Base-by-base conservation (phyloP, 2,113 vertebrate genomes). In the Scophthalmus maximus region DNA sequence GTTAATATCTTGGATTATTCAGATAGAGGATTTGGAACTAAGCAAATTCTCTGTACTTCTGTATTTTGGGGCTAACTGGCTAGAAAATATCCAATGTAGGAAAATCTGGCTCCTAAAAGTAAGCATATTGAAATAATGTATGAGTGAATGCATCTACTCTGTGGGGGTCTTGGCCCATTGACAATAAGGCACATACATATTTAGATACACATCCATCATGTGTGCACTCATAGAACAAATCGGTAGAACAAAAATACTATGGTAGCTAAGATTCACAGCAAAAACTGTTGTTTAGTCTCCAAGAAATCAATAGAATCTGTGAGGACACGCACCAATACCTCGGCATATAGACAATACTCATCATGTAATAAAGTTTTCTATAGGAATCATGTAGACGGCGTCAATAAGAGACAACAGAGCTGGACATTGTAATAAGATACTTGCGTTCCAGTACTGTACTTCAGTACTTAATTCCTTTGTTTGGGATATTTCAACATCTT, bases 1-100 rank as follows among this genome's bases (percentile, higher is more conserved):
- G 42, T 36, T 61, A 63, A 73, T 36, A 29, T 36, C 8, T 73
- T 70, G 46, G 26, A 40, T 63, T 23, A 40, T 11, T 56, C 32
- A 30, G 27, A 53, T 3, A 23, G n/a, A 55, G 8, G n/a, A 44
- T 66, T 52, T 66, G 23, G n/a, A 70, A 62, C 15, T 5, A 61
- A 70, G 15, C 5, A 2, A 38, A 9, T 17, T 47, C 3, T 55
- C 17, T 38, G 30, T 4, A 40, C 14, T 3, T 3, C n/a, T n/a
- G n/a, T n/a, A n/a, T n/a, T n/a, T n/a, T n/a, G n/a, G 2, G 30
- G 30, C 7, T 10, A 12, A 11, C 20, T 25, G 60, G 47, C 56
- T 72, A 47, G 14, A 69, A 47, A 52, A 73, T 25, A 20, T 49
- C 22, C 29, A 26, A n/a, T 25, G 29, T 23, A 29, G 22, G 34